phyloP scores from a whole-genome alignment of 2,888 invertebrate species.

The Gryllus longicercus region DNA sequence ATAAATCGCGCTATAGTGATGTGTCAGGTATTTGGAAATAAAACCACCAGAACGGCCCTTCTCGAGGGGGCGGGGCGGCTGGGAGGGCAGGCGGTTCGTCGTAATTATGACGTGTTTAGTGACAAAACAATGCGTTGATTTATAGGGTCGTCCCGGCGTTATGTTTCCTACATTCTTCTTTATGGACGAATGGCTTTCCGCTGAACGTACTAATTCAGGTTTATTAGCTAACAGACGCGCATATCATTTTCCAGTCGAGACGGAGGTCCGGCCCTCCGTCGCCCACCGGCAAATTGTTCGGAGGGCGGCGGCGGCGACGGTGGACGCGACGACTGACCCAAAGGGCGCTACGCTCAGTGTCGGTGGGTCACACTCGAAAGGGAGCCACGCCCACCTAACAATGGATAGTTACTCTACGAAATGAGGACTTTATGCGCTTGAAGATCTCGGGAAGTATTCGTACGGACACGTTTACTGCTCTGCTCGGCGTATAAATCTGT shows the following conservation, averaged over 20 bases:
- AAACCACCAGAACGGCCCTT: not conserved
- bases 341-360: not conserved
- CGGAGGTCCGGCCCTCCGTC: too few species aligned
- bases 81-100: not conserved
- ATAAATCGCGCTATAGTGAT: not conserved
- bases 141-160: constrained; percentile 6
- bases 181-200: constrained; percentile 17
- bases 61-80: not conserved
- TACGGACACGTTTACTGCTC: too few species aligned
- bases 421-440: not conserved
- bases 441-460: not conserved
- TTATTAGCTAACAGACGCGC: constrained; percentile 10
- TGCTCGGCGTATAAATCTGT: too few species aligned
- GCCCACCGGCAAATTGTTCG: too few species aligned
- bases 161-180: constrained; percentile 9
- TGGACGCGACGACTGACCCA: not conserved
- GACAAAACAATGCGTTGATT: constrained; percentile 1
- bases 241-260: not conserved
- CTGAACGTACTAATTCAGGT: constrained; percentile 1
- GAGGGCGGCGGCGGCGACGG: too few species aligned
- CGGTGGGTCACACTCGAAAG: not conserved
- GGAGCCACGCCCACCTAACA: not conserved
- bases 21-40: not conserved
- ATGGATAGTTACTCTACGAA: not conserved
- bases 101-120: constrained; percentile 17